These are phyloP conservation scores for Hippocampus abdominalis DNA, from an alignment of 2,113 vertebrate species.

Conservation along the genomic window DNA sequence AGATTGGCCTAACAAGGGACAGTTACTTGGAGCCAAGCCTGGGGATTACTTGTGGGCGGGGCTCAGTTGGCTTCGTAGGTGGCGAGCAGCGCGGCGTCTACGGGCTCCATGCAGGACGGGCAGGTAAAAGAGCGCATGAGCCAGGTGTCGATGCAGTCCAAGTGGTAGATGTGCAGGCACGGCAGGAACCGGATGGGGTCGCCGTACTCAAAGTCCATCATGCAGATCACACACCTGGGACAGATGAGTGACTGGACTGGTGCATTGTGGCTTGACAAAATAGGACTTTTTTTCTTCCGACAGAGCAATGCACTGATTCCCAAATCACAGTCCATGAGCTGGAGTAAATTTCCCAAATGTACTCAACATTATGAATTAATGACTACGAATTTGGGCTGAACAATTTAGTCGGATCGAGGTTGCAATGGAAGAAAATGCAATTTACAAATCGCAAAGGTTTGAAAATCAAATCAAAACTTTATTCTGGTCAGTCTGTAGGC, in stretches of 20 bases:
- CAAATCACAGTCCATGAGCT: too few relatives aligned
- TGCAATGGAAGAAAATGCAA: too few relatives aligned
- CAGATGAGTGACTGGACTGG: not conserved
- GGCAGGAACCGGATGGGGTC: conserved; percentile 96
- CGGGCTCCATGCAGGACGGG: conserved; percentile 98
- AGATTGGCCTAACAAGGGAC: conserved; percentile 40
- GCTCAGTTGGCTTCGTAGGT: conserved; percentile 94
- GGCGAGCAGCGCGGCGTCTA: conserved; percentile 93
- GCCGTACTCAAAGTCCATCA: conserved; percentile 98
- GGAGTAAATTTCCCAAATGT: too few relatives aligned
- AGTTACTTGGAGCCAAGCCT: conserved; percentile 34
- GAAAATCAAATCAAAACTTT: too few relatives aligned
- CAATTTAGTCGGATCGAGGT: too few relatives aligned
- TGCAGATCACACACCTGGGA: conserved; percentile 97
- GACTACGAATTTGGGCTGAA: too few relatives aligned
- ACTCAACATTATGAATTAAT: too few relatives aligned
- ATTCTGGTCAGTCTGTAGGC: too few relatives aligned
- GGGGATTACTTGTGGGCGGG: not conserved
- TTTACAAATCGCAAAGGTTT: too few relatives aligned
- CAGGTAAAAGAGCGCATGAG: conserved; percentile 98
- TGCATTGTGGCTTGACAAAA: too few relatives aligned
- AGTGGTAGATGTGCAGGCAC: conserved; percentile 97
- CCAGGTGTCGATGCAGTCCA: conserved; percentile 98
- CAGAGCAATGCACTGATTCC: too few relatives aligned
- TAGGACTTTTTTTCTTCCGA: too few relatives aligned